phyloP scores from a whole-genome alignment of 2,797 vertebrate species.

The Hemitrygon akajei region DNA sequence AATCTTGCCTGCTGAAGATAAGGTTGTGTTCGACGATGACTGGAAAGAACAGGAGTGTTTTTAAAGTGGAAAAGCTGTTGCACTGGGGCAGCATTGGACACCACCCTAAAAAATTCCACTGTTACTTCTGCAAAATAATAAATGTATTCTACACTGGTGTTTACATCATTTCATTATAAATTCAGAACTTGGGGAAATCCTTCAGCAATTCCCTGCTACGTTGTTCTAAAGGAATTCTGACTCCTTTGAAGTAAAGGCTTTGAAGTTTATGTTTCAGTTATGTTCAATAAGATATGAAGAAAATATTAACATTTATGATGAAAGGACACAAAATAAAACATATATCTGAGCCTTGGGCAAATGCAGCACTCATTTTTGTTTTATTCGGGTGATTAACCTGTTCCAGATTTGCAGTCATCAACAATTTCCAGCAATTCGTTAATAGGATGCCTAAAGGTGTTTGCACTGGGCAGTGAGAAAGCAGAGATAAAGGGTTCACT shows the following conservation, averaged over 20 bases:
- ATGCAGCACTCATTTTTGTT: neutral
- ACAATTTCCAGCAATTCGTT: neutral
- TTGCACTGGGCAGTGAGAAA: neutral
- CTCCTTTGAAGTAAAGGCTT: neutral
- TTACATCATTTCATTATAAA: neutral
- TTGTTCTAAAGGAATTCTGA: neutral
- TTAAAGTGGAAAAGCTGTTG: too few species aligned
- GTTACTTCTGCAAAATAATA: neutral
- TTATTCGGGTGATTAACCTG: neutral
- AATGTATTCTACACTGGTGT: neutral
- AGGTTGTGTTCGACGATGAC: too few species aligned
- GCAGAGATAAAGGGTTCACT: neutral
- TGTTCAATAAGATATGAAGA: neutral
- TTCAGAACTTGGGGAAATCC: neutral
- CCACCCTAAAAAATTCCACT: neutral
- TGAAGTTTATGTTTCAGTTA: neutral
- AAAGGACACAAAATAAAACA: neutral
- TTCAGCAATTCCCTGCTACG: neutral
- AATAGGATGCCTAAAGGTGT: neutral
- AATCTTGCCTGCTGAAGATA: too few species aligned
- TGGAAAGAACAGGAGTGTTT: too few species aligned
- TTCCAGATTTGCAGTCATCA: neutral
- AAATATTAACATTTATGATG: neutral
- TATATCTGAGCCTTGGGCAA: neutral
- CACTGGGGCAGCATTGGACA: neutral